phyloP scores from a whole-genome alignment of 2,113 vertebrate genomes.

The Dryoscopus gambensis region DNA sequence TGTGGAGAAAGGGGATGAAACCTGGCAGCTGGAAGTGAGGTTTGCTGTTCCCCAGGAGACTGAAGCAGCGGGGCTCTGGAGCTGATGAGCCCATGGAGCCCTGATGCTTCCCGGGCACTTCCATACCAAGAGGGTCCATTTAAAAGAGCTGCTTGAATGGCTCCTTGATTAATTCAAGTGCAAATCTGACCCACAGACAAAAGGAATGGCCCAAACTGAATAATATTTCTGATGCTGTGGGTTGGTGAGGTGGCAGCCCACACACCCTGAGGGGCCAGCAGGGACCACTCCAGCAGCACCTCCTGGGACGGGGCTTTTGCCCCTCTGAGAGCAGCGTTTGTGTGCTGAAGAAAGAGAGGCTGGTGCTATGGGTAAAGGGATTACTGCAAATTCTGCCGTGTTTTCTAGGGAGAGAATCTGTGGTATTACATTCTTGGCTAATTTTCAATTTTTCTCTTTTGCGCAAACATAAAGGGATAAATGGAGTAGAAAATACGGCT shows the following conservation, averaged over 20 bases:
- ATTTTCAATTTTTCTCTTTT: slow-evolving; percentile 9
- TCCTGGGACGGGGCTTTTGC: fast-evolving
- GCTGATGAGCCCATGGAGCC: neutral
- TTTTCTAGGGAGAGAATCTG: neutral
- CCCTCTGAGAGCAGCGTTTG: neutral
- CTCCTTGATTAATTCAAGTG: neutral
- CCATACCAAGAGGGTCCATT: fast-evolving
- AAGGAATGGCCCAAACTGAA: neutral
- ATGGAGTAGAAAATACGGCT: neutral
- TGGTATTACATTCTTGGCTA: slow-evolving; percentile 1
- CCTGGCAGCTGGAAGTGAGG: neutral
- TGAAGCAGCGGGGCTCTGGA: neutral
- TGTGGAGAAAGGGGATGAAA: neutral
- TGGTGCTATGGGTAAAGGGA: neutral
- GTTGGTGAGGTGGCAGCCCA: neutral
- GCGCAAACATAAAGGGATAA: slow-evolving; percentile 20
- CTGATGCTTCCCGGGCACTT: fast-evolving
- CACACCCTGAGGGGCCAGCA: fast-evolving
- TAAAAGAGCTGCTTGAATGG: neutral
- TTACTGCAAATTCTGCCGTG: neutral
- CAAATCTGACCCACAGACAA: neutral
- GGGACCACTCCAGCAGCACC: neutral
- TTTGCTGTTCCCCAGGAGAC: neutral
- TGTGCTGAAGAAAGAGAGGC: neutral
- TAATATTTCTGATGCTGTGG: fast-evolving